These are phyloP conservation scores for Zosterops japonicus DNA, from an alignment of 2,113 vertebrate species.

Conservation along the genomic window DNA sequence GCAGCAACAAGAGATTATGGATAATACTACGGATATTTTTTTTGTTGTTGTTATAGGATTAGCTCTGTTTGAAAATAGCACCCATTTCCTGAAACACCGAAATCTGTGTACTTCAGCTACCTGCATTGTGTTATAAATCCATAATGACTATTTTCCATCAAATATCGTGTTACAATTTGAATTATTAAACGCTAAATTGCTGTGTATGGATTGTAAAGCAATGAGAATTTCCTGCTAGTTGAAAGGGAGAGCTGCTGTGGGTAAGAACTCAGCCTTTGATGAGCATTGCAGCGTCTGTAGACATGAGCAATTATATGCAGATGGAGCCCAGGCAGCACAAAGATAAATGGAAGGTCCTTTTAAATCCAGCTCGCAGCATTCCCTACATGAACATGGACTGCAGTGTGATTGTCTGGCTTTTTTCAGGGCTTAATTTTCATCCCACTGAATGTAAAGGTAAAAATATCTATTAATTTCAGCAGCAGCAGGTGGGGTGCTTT, in stretches of 20 bases:
- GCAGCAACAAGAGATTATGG: conserved; percentile 31
- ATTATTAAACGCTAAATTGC: conserved; percentile 50
- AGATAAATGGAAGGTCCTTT: conserved; percentile 38
- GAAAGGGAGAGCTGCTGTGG: conserved; percentile 4
- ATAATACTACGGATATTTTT: neutral
- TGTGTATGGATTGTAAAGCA: conserved; percentile 11
- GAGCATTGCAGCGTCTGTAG: neutral
- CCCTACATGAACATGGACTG: neutral
- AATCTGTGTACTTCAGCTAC: conserved; percentile 52
- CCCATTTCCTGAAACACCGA: conserved; percentile 35
- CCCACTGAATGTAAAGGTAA: neutral
- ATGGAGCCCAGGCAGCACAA: conserved; percentile 17
- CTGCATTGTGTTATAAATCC: conserved; percentile 53
- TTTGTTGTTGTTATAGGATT: conserved; percentile 34
- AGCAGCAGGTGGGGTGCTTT: neutral
- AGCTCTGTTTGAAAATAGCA: conserved; percentile 51
- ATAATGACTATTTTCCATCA: conserved; percentile 53
- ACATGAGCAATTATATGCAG: conserved; percentile 42
- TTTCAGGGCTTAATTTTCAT: conserved; percentile 1
- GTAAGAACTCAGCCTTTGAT: conserved; percentile 1
- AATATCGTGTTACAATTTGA: conserved; percentile 32
- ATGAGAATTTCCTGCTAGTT: neutral
- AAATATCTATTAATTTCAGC: conserved; percentile 1
- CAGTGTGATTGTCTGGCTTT: neutral
- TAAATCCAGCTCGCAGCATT: conserved; percentile 25